Evolutionary conservation across 1,140 invertebrate species (phyloP).

Genomic region (Bilobella aurantiaca): DNA sequence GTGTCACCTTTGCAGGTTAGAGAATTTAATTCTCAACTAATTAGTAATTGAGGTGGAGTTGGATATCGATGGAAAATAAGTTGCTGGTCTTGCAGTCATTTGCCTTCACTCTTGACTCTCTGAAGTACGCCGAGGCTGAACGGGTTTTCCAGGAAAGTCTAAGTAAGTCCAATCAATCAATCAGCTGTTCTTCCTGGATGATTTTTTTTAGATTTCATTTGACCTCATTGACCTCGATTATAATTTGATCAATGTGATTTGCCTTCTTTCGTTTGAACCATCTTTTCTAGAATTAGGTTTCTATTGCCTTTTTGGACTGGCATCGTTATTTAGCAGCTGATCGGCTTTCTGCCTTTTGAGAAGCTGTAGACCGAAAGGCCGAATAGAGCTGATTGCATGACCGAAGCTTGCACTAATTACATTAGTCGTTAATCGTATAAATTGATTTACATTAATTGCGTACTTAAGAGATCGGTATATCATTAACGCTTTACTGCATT

Average conservation of each 20-base stretch:
- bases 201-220: not conserved
- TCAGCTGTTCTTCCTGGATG: not conserved
- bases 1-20: not conserved
- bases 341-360: no score
- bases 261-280: no score
- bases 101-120: conserved; percentile 26
- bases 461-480: no score
- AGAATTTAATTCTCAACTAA: not conserved
- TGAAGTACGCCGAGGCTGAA: conserved; percentile 33
- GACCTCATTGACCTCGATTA: not conserved
- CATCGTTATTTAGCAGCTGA: no score
- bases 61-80: conserved; percentile 23
- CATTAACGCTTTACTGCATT: no score
- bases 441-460: no score
- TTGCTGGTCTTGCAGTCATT: conserved; percentile 21
- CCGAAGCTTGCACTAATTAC: not conserved
- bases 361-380: no score
- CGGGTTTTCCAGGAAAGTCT: conserved; percentile 24
- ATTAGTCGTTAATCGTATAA: no score
- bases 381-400: not conserved
- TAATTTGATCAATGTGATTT: not conserved
- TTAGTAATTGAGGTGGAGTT: conserved; percentile 1
- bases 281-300: no score
- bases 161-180: conserved; percentile 18
- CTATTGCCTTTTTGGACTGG: no score